Conservation (phyloP, 2,797 vertebrate genomes). For the Presbytis comata region DNA sequence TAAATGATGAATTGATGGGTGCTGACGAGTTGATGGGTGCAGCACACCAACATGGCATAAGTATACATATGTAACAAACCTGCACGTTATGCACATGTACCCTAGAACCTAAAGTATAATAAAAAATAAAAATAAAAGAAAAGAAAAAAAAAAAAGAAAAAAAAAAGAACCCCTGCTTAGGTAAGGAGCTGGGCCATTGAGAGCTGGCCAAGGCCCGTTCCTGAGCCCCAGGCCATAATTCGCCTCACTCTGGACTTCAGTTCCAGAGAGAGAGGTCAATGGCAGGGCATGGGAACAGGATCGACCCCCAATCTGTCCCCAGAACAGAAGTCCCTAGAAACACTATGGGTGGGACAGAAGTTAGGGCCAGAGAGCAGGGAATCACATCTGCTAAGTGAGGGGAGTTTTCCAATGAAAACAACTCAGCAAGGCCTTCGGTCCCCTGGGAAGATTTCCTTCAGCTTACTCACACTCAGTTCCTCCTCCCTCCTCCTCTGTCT, state of each 20-base stretch:
- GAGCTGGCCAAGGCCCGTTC: neutral
- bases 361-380: neutral
- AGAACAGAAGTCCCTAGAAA: conserved; percentile 19
- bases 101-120: too few relatives aligned
- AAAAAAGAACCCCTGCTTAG: too few relatives aligned
- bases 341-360: neutral
- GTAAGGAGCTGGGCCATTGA: neutral
- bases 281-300: neutral
- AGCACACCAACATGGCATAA: too few relatives aligned
- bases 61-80: too few relatives aligned
- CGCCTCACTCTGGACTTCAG: neutral
- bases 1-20: too few relatives aligned
- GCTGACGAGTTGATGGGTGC: too few relatives aligned
- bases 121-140: too few relatives aligned
- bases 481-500: neutral
- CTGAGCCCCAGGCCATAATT: neutral
- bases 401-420: conserved; percentile 25
- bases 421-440: neutral
- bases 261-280: neutral
- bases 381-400: neutral
- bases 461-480: neutral
- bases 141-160: too few relatives aligned
- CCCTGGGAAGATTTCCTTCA: neutral
- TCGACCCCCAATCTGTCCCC: neutral
- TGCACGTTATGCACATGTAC: too few relatives aligned